Conservation (phyloP, 2,797 vertebrate genomes). For the Mionectes olivaceus region DNA sequence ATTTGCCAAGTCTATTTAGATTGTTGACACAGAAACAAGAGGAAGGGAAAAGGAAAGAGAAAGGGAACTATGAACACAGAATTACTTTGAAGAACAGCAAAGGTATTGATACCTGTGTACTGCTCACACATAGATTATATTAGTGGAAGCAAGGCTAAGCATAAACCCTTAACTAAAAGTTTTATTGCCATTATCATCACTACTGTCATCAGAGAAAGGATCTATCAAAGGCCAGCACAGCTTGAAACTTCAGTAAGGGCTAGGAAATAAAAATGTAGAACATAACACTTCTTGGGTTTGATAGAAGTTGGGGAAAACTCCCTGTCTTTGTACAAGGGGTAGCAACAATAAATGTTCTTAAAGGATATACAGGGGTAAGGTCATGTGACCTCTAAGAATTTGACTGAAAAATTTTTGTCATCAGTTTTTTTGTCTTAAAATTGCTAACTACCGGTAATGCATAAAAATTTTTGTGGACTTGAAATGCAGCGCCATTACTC, state of each 20-base stretch:
- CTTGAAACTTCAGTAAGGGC: neutral
- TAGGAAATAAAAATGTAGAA: neutral
- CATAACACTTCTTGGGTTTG: too few relatives aligned
- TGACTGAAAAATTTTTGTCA: neutral
- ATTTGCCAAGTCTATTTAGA: neutral
- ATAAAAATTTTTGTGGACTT: neutral
- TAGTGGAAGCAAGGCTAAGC: too few relatives aligned
- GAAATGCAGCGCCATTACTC: neutral
- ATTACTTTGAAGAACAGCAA: neutral
- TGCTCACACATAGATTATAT: neutral
- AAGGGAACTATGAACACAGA: neutral
- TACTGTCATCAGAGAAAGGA: neutral
- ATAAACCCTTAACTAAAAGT: neutral
- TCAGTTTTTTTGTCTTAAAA: neutral
- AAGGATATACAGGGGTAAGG: rapidly evolving
- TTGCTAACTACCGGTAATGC: neutral
- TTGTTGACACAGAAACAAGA: neutral
- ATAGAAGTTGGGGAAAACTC: neutral
- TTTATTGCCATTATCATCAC: neutral
- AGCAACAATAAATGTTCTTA: neutral
- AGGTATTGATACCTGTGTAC: neutral
- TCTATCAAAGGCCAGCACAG: neutral
- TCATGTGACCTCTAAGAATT: rapidly evolving
- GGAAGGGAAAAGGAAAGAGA: neutral
- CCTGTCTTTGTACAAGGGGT: neutral